Percentiles rank a stretch among this genome's conserved stretches.
Conservation (phyloP, 2,888 invertebrate genomes). For the Mimachlamys varia region DNA sequence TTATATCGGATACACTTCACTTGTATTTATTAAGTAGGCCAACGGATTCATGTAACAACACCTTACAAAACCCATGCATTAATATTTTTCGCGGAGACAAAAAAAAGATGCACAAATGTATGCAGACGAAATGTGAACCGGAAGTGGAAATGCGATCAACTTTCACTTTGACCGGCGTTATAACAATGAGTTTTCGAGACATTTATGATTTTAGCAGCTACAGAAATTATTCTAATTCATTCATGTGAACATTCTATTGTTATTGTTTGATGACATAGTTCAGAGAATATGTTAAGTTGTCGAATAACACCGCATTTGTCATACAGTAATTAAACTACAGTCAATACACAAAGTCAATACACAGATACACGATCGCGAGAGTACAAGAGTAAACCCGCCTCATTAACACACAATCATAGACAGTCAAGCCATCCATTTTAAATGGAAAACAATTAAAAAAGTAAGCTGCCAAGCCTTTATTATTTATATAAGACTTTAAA, state of each 20-base stretch:
- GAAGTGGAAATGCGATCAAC: conserved; percentile 10
- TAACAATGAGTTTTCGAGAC: neutral
- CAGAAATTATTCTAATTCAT: neutral
- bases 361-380: too few relatives aligned
- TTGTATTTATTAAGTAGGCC: neutral
- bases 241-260: neutral
- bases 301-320: too few relatives aligned
- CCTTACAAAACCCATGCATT: neutral
- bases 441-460: too few relatives aligned
- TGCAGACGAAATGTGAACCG: conserved; percentile 28
- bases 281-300: too few relatives aligned
- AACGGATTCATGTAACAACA: neutral
- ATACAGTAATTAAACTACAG: too few relatives aligned
- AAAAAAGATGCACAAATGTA: conserved; percentile 24
- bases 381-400: too few relatives aligned
- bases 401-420: too few relatives aligned
- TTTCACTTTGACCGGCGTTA: neutral
- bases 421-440: too few relatives aligned
- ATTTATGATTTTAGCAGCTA: neutral
- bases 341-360: too few relatives aligned
- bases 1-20: neutral
- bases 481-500: too few relatives aligned
- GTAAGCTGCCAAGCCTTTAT: too few relatives aligned
- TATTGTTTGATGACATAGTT: neutral
- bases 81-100: neutral